These are phyloP conservation scores for Drosophila heteroneura DNA, from an alignment of 2,888 invertebrate genomes.

Conservation along the genomic window DNA sequence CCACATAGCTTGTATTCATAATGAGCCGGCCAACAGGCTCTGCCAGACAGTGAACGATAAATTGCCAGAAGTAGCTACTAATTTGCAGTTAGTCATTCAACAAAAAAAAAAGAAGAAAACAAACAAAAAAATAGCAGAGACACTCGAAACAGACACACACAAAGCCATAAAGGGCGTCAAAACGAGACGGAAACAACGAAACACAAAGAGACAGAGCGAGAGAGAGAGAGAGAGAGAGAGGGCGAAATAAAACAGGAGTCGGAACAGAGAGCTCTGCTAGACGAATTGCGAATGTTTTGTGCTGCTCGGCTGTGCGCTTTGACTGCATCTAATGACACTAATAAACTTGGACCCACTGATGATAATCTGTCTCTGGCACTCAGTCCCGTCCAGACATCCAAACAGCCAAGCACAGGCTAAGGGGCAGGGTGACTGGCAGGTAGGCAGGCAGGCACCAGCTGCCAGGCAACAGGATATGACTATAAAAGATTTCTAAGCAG, in stretches of 20 bases:
- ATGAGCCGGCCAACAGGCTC: slow-evolving; percentile 56
- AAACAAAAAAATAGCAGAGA: slow-evolving; percentile 26
- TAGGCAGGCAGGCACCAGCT: slow-evolving; percentile 14
- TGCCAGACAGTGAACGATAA: slow-evolving; percentile 66
- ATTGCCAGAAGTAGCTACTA: slow-evolving; percentile 77
- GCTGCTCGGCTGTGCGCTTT: slow-evolving; percentile 69
- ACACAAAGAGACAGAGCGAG: slow-evolving; percentile 7
- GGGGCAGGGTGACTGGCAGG: slow-evolving; percentile 11
- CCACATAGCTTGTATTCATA: slow-evolving; percentile 48
- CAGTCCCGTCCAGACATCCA: slow-evolving; percentile 7
- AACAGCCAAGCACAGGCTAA: background rate
- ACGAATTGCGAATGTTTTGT: slow-evolving; percentile 48
- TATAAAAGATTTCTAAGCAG: slow-evolving; percentile 53
- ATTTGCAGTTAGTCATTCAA: slow-evolving; percentile 73
- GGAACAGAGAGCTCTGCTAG: slow-evolving; percentile 7
- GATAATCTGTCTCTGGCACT: slow-evolving; percentile 76
- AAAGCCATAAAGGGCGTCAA: slow-evolving; percentile 29
- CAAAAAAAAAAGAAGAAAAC: slow-evolving; percentile 32
- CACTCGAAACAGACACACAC: slow-evolving; percentile 31
- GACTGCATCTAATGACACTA: slow-evolving; percentile 79
- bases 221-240: slow-evolving; percentile 1
- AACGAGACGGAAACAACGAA: background rate
- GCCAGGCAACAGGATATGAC: slow-evolving; percentile 57
- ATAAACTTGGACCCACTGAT: slow-evolving; percentile 76
- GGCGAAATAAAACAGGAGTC: background rate